Evolutionary conservation across 2,113 vertebrate genomes (phyloP).

Genomic region (Anser cygnoides): DNA sequence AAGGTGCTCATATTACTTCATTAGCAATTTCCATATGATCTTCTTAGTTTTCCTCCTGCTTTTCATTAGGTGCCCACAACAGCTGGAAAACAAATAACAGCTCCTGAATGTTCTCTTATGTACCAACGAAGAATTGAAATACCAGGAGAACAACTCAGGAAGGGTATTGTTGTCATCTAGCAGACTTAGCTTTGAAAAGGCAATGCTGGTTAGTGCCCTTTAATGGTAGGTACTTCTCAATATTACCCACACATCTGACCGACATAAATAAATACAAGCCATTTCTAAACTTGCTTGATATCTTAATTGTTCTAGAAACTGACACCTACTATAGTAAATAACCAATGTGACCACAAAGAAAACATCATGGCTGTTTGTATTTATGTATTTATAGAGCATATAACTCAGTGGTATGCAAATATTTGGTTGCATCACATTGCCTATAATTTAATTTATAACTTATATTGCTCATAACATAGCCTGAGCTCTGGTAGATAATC

Average conservation of each 20-base stretch:
- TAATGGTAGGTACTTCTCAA: neutral
- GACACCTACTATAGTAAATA: conserved; percentile 25
- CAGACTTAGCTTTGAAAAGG: neutral
- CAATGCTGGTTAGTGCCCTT: neutral
- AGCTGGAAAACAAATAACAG: neutral
- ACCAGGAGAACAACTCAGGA: neutral
- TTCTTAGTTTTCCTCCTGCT: neutral
- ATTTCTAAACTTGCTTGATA: neutral
- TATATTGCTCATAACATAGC: neutral
- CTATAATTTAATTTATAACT: neutral
- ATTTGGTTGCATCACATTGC: neutral
- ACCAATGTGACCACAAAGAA: neutral
- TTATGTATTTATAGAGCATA: conserved; percentile 26
- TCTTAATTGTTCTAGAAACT: conserved; percentile 3
- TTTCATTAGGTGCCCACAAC: neutral
- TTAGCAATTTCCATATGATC: neutral
- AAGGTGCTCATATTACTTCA: neutral
- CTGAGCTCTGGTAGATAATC: neutral
- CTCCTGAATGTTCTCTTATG: neutral
- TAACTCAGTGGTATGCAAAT: conserved; percentile 20
- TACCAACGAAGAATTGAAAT: neutral
- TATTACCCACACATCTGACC: neutral
- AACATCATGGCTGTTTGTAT: neutral
- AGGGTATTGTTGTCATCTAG: neutral
- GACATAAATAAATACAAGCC: neutral